A percentile compares a stretch with the other conserved stretches of the same genome.
These are phyloP conservation scores for Aphidius ervi DNA, from an alignment of 1,140 invertebrate species.

Conservation along the genomic window DNA sequence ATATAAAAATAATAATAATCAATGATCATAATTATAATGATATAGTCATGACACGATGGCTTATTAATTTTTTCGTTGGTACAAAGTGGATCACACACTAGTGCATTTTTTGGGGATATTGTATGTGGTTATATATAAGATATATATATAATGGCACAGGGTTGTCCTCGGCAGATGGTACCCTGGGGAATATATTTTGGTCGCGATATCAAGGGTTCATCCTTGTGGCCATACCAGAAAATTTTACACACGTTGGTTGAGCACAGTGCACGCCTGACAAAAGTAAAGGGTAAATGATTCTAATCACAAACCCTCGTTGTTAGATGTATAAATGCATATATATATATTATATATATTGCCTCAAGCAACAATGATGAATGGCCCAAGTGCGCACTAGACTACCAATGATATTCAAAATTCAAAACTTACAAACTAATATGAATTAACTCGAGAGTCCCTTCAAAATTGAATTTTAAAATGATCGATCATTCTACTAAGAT, in stretches of 20 bases:
- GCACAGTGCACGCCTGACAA: conserved; percentile 23
- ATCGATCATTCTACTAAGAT: conserved; percentile 28
- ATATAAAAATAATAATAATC: not conserved
- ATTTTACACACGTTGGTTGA: too few relatives aligned
- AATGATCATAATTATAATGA: conserved; percentile 18
- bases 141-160: conserved; percentile 26
- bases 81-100: conserved; percentile 11
- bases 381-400: conserved; percentile 36
- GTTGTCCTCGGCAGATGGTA: conserved; percentile 43
- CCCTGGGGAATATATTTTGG: conserved; percentile 42
- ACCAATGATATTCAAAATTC: conserved; percentile 27
- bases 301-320: conserved; percentile 42
- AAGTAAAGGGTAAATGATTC: conserved; percentile 48
- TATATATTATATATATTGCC: conserved; percentile 25
- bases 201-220: conserved; percentile 43
- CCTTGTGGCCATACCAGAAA: conserved; percentile 1
- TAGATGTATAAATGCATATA: too few relatives aligned
- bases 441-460: conserved; percentile 20
- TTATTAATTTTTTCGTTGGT: conserved; percentile 37
- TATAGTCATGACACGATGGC: conserved; percentile 19
- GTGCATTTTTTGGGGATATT: not conserved
- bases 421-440: not conserved
- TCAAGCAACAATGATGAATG: conserved; percentile 39
- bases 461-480: conserved; percentile 38
- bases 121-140: conserved; percentile 21